Base-by-base conservation (phyloP, 1,140 invertebrate species). In the Ditylenchus dipsaci region DNA sequence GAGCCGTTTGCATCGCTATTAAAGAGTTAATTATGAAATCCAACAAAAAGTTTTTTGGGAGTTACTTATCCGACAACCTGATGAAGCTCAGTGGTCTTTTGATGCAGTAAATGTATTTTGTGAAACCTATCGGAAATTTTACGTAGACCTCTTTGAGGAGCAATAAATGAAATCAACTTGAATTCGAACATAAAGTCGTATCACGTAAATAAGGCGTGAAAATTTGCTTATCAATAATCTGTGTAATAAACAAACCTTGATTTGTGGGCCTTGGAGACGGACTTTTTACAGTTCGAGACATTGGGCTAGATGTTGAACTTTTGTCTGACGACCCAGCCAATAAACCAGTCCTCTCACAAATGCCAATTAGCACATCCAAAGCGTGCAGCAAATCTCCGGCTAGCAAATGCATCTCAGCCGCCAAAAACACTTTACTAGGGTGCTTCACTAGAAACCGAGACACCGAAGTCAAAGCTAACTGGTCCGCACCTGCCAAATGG, bases 371-470 rank as follows among this genome's bases (percentile, higher is more conserved):
- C 17, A 59, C 15, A 58, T 72, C 61, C n/a, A 72, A 27, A 30
- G 67, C 73, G 58, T 61, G 29, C 8, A 78, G 23, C 15, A 74
- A n/a, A 65, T 74, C 73, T 17, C 73, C 73, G 27, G 73, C 57
- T 29, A 65, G 29, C 19, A 74, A 42, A 33, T 74, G 73, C 5
- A 71, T 27, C 17, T 66, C 30, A 17, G 71, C 65, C 19, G 47
- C 71, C 19, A 38, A 8, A 23, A 63, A 67, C 21, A 56, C 29
- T 23, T 17, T 17, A 19, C 72, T 33, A 0, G 67, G 68, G 23
- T 64, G 60, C 27, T 33, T 65, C 17, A 30, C 19, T 11, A 75
- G 47, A 33, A 65, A 66, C 19, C 73, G 60, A 47, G 73, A 77
- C 29, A 77, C 38, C n/a, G 15, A n/a, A 38, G 43, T 27, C 11